These are phyloP conservation scores for Pseudococcus viburni DNA, from an alignment of 2,888 invertebrate species.

Conservation along the genomic window DNA sequence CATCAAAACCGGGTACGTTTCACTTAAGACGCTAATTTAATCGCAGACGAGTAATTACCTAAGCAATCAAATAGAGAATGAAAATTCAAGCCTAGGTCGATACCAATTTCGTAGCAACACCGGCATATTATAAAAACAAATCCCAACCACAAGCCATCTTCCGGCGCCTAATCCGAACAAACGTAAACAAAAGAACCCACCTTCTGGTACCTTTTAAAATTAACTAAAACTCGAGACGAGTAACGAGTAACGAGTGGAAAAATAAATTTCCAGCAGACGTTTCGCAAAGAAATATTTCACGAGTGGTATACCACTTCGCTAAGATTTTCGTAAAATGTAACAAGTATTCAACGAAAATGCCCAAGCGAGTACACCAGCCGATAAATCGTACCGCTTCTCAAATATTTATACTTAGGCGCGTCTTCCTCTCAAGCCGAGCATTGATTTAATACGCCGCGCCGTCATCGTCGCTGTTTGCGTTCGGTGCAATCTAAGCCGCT, in stretches of 20 bases:
- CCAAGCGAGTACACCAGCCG: not conserved
- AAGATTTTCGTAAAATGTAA: not conserved
- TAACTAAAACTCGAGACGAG: not conserved
- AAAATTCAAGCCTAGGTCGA: not conserved
- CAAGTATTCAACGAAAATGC: slow-evolving; percentile 24
- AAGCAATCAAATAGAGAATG: not conserved
- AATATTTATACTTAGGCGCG: slow-evolving; percentile 6
- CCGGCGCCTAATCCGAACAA: not conserved
- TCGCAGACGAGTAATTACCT: not conserved
- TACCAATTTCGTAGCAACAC: not conserved
- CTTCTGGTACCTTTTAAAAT: slow-evolving; percentile 18
- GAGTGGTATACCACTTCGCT: not conserved
- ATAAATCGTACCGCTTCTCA: slow-evolving; percentile 24
- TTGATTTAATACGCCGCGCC: slow-evolving; percentile 8
- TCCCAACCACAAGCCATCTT: not conserved
- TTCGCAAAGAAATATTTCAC: slow-evolving; percentile 24
- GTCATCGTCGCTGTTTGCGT: not conserved
- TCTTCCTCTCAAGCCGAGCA: not conserved
- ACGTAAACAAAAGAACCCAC: not conserved
- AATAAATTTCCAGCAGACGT: slow-evolving; percentile 23
- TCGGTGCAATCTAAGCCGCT: not conserved
- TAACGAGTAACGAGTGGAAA: not conserved
- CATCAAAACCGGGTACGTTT: slow-evolving; percentile 52
- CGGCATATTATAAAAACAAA: not conserved
- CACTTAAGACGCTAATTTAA: not conserved